Conservation (phyloP, 2,888 invertebrate species). For the Cactoblastis cactorum region DNA sequence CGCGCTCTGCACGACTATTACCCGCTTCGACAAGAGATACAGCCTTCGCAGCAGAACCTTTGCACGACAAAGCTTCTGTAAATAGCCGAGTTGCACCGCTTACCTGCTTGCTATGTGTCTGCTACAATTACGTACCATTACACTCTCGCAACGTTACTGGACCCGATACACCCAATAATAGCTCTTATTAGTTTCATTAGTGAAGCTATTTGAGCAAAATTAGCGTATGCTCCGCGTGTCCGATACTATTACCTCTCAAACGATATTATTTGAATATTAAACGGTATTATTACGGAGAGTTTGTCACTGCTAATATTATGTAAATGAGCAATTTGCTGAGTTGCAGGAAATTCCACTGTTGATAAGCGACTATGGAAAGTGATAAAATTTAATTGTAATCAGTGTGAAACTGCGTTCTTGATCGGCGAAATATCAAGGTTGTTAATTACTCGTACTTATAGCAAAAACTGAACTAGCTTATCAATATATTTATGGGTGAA, state of each 20-base stretch:
- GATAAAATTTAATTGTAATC: neutral
- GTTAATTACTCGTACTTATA: neutral
- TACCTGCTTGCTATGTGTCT: constrained; percentile 56
- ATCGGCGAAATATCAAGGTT: neutral
- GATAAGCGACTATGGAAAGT: constrained; percentile 9
- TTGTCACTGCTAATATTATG: constrained; percentile 20
- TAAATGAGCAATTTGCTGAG: constrained; percentile 15
- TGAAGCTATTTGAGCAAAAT: constrained; percentile 29
- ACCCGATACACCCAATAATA: constrained; percentile 44
- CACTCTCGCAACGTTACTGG: constrained; percentile 44
- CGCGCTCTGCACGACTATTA: constrained; percentile 53
- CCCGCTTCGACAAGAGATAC: constrained; percentile 40
- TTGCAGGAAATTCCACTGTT: constrained; percentile 11
- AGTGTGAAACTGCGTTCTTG: neutral
- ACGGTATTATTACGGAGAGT: constrained; percentile 19
- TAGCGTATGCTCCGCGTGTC: constrained; percentile 14
- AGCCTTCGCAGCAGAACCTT: constrained; percentile 38
- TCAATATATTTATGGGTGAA: neutral
- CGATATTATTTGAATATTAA: constrained; percentile 24
- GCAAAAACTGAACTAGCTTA: neutral
- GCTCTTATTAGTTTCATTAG: constrained; percentile 45
- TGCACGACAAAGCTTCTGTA: constrained; percentile 42
- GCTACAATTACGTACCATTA: constrained; percentile 57
- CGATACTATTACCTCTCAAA: constrained; percentile 22
- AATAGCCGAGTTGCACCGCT: constrained; percentile 54